phyloP scores from a whole-genome alignment of 2,888 invertebrate genomes.

The Yponomeuta plumbellus region DNA sequence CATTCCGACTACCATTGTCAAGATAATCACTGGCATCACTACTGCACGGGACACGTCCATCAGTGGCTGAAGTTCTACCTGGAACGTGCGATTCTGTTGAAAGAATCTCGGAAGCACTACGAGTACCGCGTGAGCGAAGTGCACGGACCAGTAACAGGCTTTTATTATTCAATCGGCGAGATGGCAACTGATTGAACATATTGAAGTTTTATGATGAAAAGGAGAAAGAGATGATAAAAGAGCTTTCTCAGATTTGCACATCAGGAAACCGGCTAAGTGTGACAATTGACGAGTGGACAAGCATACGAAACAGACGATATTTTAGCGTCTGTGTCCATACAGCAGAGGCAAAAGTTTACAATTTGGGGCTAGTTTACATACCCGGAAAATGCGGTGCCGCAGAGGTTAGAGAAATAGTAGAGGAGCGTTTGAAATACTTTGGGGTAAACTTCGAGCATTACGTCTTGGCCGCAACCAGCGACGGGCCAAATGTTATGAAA shows the following conservation, averaged over 20 bases:
- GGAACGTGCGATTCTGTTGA: no score
- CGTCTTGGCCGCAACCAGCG: constrained; percentile 23
- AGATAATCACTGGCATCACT: no score
- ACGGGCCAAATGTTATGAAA: constrained; percentile 18
- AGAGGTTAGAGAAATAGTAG: constrained; percentile 23
- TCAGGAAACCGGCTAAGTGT: constrained; percentile 19
- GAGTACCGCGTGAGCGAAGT: no score
- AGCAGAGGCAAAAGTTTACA: constrained; percentile 8
- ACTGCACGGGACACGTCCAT: no score
- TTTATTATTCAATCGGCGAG: no score
- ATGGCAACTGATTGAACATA: no score
- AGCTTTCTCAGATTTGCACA: constrained; percentile 3
- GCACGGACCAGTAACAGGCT: no score
- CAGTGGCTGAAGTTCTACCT: no score
- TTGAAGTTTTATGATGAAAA: constrained; percentile 20
- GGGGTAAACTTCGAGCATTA: constrained; percentile 21
- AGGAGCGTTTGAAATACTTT: constrained; percentile 21
- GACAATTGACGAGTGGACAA: constrained; percentile 23
- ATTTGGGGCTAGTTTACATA: constrained; percentile 23
- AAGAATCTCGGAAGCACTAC: no score
- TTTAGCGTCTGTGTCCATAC: constrained; percentile 20
- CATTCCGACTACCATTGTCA: no score
- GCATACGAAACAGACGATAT: constrained; percentile 21
- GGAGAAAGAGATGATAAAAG: constrained; percentile 15
- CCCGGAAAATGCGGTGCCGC: constrained; percentile 21